phyloP scores from a whole-genome alignment of 2,797 vertebrate genomes.

The Okamejei kenojei region DNA sequence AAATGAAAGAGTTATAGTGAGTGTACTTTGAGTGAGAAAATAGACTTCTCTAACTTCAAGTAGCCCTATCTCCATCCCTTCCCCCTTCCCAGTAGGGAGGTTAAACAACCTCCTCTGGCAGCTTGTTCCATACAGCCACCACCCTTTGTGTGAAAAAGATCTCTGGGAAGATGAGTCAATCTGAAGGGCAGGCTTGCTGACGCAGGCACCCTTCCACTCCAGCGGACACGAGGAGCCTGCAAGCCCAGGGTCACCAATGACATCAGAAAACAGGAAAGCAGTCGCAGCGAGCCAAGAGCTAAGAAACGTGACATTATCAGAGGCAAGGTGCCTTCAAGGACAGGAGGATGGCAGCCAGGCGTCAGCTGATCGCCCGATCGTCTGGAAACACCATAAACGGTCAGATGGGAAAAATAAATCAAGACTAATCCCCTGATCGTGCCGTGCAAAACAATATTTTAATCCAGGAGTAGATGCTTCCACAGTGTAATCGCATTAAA shows the following conservation, averaged over 20 bases:
- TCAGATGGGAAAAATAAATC: neutral
- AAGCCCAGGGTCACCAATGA: neutral
- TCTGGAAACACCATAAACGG: neutral
- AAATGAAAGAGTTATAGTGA: too few relatives aligned
- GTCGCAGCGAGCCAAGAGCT: neutral
- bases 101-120: too few relatives aligned
- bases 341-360: too few relatives aligned
- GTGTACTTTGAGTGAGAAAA: too few relatives aligned
- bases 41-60: too few relatives aligned
- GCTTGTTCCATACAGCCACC: too few relatives aligned
- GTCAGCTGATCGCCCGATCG: neutral
- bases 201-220: neutral
- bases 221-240: neutral
- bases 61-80: too few relatives aligned
- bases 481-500: neutral
- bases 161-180: neutral
- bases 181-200: constrained; percentile 4
- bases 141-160: neutral
- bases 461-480: neutral
- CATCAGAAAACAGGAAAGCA: neutral
- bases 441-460: neutral
- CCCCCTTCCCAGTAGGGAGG: too few relatives aligned
- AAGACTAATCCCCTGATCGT: neutral
- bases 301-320: neutral
- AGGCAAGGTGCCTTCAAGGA: neutral